Conservation (phyloP, 2,113 vertebrate genomes). For the Dunckerocampus dactyliophorus region DNA sequence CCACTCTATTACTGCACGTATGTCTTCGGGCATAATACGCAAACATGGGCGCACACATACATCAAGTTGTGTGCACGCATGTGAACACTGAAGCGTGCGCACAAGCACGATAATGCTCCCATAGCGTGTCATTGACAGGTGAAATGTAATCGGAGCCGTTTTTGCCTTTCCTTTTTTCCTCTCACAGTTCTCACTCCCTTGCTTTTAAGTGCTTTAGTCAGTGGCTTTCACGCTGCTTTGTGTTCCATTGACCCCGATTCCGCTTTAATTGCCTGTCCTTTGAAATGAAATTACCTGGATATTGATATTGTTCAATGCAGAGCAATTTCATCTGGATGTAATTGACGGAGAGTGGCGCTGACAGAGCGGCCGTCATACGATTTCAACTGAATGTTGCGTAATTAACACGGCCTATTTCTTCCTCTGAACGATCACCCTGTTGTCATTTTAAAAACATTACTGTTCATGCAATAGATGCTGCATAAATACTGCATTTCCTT, state of each 20-base stretch:
- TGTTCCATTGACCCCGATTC: conserved; percentile 68
- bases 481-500: no score
- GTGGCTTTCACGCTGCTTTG: conserved; percentile 69
- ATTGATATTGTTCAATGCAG: conserved; percentile 71
- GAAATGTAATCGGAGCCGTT: conserved; percentile 76
- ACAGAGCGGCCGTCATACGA: conserved; percentile 51
- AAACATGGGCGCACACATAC: conserved; percentile 34
- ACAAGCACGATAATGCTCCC: conserved; percentile 49
- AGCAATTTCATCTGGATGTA: conserved; percentile 56
- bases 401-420: conserved; percentile 59
- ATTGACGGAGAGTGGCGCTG: conserved; percentile 53
- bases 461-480: background rate
- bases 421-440: conserved; percentile 32
- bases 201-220: conserved; percentile 70
- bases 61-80: conserved; percentile 13
- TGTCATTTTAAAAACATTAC: conserved; percentile 30
- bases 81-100: conserved; percentile 38
- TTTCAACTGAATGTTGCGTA: conserved; percentile 50
- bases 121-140: conserved; percentile 73
- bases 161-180: conserved; percentile 37
- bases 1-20: conserved; percentile 79
- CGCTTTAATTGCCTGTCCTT: conserved; percentile 70
- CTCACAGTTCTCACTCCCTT: conserved; percentile 61
- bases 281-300: conserved; percentile 72
- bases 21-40: conserved; percentile 70